A percentile compares a stretch with the other conserved stretches of the same genome.
phyloP scores from a whole-genome alignment of 2,113 vertebrate genomes.

The Tragelaphus scriptus region DNA sequence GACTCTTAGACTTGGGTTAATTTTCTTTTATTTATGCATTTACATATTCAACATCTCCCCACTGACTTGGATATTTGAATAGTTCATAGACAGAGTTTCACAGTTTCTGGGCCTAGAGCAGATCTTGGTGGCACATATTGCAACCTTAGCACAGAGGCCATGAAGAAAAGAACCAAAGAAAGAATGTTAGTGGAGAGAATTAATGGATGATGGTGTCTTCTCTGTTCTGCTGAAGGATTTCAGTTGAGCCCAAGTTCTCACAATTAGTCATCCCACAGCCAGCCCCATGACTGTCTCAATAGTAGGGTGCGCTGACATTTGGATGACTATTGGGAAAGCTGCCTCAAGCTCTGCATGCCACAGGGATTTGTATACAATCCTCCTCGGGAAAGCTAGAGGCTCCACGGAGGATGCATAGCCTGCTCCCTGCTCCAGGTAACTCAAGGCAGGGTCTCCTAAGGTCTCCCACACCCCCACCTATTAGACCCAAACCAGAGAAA shows the following conservation, averaged over 20 bases:
- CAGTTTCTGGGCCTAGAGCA: neutral
- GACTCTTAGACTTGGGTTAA: neutral
- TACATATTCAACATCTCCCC: neutral
- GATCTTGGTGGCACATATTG: neutral
- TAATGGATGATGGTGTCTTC: neutral
- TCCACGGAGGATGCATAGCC: neutral
- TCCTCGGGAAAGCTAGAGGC: neutral
- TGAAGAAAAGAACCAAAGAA: neutral
- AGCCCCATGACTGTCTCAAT: neutral
- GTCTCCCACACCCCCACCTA: neutral
- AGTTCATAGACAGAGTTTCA: neutral
- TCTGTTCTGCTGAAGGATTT: neutral
- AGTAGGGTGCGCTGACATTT: neutral
- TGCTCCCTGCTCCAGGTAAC: neutral
- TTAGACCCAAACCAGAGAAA: neutral
- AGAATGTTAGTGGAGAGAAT: neutral
- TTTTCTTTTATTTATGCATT: neutral
- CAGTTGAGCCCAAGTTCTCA: neutral
- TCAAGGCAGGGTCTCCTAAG: neutral
- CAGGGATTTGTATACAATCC: neutral
- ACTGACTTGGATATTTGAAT: neutral
- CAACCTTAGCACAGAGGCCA: neutral
- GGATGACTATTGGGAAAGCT: neutral
- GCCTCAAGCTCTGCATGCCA: neutral
- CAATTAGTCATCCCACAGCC: neutral